Base-by-base conservation (phyloP, 1,140 invertebrate species). In the Rhynchophorus ferrugineus region DNA sequence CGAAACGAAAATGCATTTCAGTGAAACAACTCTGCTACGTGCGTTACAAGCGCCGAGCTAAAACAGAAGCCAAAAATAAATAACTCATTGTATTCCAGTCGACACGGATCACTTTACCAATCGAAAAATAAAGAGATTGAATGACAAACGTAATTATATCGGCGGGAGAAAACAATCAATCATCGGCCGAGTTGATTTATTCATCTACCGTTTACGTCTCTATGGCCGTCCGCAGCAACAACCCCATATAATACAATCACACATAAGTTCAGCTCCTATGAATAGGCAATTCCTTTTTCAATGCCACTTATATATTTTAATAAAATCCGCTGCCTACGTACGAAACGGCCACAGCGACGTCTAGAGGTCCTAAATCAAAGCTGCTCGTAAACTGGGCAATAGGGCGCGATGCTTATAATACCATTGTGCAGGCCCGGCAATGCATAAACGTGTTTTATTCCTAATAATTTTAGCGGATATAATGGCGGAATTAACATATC, bases 361-460 rank as follows among this genome's bases (percentile, higher is more conserved):
- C 53, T 55, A 55, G 53, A 39, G 53, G 47, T 44, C 53, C 47
- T 55, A 55, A 55, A 55, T 55, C 53, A 55, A 55, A 49, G 17
- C 46, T 16, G 33, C 13, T 55, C 53, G 46, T 55, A 55, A 55
- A 55, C 39, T 44, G 43, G 39, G 53, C 46, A 55, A 49, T 55
- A 49, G 45, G 36, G 46, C 53, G 44, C 46, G 39, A 39, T 49
- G 53, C 46, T 49, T 55, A 55, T 49, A 55, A 49, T 49, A 18
- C 42, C 41, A 49, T 55, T 55, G 53, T 54, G 35, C 22, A 13
- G 35, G 46, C 46, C n/a, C 46, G 46, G 16, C 38, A 47, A 43
- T 54, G 24, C 52, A 49, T 49, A 49, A 48, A 54, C 44, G 37
- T 42, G 45, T 54, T 54, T 54, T 48, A 54, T 54, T 54, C 42